These are phyloP conservation scores for Lophius americanus DNA, from an alignment of 2,797 vertebrate species.

Conservation along the genomic window DNA sequence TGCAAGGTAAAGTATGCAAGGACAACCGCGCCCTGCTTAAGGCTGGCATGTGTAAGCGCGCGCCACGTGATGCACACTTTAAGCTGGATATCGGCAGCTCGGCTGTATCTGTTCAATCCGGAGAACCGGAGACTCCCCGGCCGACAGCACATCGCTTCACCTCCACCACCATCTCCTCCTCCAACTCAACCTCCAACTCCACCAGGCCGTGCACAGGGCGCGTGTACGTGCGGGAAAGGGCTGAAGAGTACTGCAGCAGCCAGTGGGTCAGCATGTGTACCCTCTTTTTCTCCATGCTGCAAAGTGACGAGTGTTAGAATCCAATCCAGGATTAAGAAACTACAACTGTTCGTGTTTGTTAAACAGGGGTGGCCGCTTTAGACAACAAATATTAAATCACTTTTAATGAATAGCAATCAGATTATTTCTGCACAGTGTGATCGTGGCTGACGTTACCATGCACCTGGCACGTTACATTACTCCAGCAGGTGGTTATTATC, in stretches of 20 bases:
- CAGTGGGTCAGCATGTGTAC: slow-evolving; percentile 84
- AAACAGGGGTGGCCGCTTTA: background rate
- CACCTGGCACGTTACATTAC: background rate
- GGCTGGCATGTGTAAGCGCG: slow-evolving; percentile 83
- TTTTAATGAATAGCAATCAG: background rate
- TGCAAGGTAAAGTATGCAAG: slow-evolving; percentile 80
- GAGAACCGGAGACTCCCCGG: rapidly evolving
- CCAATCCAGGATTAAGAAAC: background rate
- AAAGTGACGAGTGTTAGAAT: slow-evolving; percentile 81
- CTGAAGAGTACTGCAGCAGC: slow-evolving; percentile 85
- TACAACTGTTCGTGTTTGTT: background rate
- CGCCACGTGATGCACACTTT: slow-evolving; percentile 82
- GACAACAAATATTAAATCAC: background rate
- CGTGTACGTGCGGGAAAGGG: slow-evolving; percentile 73
- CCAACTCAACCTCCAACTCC: background rate
- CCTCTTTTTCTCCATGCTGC: slow-evolving; percentile 86
- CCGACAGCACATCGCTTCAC: background rate
- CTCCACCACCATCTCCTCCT: background rate
- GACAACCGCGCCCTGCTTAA: slow-evolving; percentile 78
- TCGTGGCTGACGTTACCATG: too few relatives aligned
- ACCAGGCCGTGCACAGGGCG: slow-evolving; percentile 68
- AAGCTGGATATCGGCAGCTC: slow-evolving; percentile 53
- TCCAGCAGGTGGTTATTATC: background rate
- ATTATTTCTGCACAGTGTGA: background rate
- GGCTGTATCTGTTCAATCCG: background rate